Evolutionary conservation across 2,888 invertebrate genomes (phyloP).

Genomic region (Odontomyia ornata): DNA sequence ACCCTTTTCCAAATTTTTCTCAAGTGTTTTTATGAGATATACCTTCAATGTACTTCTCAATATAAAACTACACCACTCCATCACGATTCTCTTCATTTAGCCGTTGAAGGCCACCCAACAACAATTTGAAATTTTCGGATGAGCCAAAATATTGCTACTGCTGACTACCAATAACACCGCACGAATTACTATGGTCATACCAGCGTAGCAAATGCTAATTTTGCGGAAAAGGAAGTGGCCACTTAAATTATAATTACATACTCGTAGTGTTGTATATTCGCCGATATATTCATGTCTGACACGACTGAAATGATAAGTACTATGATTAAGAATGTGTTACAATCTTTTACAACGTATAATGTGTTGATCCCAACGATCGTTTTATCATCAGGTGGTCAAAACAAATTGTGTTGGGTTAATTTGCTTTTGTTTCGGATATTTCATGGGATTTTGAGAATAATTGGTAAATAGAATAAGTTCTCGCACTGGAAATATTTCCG

Average conservation of each 20-base stretch:
- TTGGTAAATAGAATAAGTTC: too few relatives aligned
- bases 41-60: neutral
- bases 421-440: too few relatives aligned
- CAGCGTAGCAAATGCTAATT: neutral
- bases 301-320: neutral
- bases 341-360: too few relatives aligned
- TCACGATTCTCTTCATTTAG: neutral
- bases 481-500: too few relatives aligned
- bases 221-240: constrained; percentile 13
- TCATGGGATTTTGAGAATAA: too few relatives aligned
- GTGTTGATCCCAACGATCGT: too few relatives aligned
- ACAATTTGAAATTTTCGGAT: neutral
- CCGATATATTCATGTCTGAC: neutral
- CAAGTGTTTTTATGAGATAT: too few relatives aligned
- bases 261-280: neutral
- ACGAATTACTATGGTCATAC: neutral
- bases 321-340: neutral
- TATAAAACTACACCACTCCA: neutral
- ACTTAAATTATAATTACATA: neutral
- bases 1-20: too few relatives aligned
- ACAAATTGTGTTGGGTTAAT: too few relatives aligned
- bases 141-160: neutral
- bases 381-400: too few relatives aligned
- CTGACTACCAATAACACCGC: neutral
- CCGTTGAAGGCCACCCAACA: neutral